phyloP scores from a whole-genome alignment of 2,888 invertebrate genomes.

The Apotomis betuletana region DNA sequence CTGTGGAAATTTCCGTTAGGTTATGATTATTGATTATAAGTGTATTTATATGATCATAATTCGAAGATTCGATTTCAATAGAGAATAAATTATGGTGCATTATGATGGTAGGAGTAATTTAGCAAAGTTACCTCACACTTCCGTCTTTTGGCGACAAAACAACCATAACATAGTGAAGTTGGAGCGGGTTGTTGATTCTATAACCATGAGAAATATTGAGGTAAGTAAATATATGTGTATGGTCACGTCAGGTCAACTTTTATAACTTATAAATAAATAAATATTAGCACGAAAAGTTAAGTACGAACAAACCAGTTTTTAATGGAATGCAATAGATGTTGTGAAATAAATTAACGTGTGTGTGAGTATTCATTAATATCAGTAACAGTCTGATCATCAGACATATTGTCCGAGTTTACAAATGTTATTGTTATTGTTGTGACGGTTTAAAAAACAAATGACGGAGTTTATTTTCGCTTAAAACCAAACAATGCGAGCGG shows the following conservation, averaged over 20 bases:
- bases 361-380: too few relatives aligned
- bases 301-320: too few relatives aligned
- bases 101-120: neutral
- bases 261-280: too few relatives aligned
- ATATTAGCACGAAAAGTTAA: too few relatives aligned
- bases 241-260: too few relatives aligned
- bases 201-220: too few relatives aligned
- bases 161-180: neutral
- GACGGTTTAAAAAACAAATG: slow-evolving; percentile 8
- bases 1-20: neutral
- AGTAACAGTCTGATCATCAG: too few relatives aligned
- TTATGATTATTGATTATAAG: neutral
- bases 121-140: slow-evolving; percentile 12
- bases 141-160: neutral
- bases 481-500: slow-evolving; percentile 4
- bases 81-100: slow-evolving; percentile 3
- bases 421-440: slow-evolving; percentile 7
- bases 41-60: slow-evolving; percentile 4
- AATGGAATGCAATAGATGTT: too few relatives aligned
- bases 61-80: slow-evolving; percentile 7
- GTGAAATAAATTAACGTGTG: too few relatives aligned
- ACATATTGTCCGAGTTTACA: neutral
- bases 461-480: slow-evolving; percentile 23
- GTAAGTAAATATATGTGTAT: too few relatives aligned
- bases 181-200: too few relatives aligned